Evolutionary conservation across 2,888 invertebrate species (phyloP), one percentile per base, ranked within the genome.

Genomic region (Agrotis ipsilon): DNA sequence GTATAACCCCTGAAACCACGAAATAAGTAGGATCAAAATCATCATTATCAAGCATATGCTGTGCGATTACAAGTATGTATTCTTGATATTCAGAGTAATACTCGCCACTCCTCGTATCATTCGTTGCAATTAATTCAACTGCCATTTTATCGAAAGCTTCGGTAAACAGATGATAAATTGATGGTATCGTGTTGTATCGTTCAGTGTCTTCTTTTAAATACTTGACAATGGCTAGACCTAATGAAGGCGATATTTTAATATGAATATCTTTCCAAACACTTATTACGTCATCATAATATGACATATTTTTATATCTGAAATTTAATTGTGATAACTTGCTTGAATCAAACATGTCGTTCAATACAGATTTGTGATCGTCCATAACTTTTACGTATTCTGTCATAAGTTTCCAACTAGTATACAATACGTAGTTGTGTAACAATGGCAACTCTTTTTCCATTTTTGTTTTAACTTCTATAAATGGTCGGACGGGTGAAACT

Each of bases 401-500:
- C 3, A 77, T 54, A 27, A 91, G 52, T 78, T 84, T 87, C 86
- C 88, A 90, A 49, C 61, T 52, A 14, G 89, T 89, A 27, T 84
- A 54, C 2, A 82, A 32, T 3, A 81, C 75, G 68, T 91, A 70
- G 46, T 70, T 70, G 32, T 70, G 14, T 24, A 52, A 11, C 14
- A 71, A 13, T 9, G 46, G 9, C 5, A 70, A 24, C 3, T 14
- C 3, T 14, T 46, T 46, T 71, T 89, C 83, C 32, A 92, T 72
- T 71, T 80, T 80, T 0, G 66, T 67, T 77, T 83, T 78, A 60
- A 92, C 88, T 48, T 82, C 75, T 27, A 61, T 54, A 62, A 88
- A 90, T 49, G 89, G 71, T 68, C 82, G 82, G 6, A 81, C 68
- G 14, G 92, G 91, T 45, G 88, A 65, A 43, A 81, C 63, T 75